Percentiles rank a stretch among this genome's conserved stretches.
These are phyloP conservation scores for Neodon shergylaensis DNA, from an alignment of 2,113 vertebrate genomes.

Conservation along the genomic window DNA sequence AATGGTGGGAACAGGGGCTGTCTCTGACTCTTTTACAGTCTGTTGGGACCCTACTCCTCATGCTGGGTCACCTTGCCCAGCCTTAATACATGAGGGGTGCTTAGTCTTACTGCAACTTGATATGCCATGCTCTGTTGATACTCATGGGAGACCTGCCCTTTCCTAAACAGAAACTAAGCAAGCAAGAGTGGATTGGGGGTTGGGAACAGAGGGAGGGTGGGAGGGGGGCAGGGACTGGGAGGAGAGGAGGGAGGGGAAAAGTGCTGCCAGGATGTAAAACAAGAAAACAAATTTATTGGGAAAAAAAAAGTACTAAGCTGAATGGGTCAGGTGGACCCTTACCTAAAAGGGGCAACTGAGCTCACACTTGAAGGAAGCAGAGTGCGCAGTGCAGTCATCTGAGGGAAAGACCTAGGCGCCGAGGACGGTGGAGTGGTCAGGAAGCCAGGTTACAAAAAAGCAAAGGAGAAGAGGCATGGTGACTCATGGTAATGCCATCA, in stretches of 20 bases:
- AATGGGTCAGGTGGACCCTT: not conserved
- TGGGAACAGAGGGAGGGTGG: not conserved
- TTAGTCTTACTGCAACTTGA: no score
- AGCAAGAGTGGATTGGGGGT: not conserved
- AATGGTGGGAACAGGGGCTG: not conserved
- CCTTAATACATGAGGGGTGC: no score
- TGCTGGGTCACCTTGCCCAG: no score
- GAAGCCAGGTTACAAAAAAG: not conserved
- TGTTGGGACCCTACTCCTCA: no score
- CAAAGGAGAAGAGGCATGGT: not conserved
- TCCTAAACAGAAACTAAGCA: not conserved
- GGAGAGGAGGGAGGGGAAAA: not conserved
- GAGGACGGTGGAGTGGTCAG: not conserved
- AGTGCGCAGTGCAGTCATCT: not conserved
- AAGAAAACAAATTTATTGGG: not conserved
- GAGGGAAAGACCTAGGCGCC: not conserved
- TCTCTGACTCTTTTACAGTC: no score
- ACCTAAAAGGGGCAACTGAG: constrained; percentile 9
- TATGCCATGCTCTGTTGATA: no score
- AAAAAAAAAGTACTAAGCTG: not conserved
- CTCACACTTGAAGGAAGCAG: not conserved
- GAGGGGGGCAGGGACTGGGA: no score
- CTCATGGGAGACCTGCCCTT: no score
- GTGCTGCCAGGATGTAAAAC: not conserved
- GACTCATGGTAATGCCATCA: not conserved